These are phyloP conservation scores for Salticus scenicus DNA, from an alignment of 2,888 invertebrate genomes.

Conservation along the genomic window DNA sequence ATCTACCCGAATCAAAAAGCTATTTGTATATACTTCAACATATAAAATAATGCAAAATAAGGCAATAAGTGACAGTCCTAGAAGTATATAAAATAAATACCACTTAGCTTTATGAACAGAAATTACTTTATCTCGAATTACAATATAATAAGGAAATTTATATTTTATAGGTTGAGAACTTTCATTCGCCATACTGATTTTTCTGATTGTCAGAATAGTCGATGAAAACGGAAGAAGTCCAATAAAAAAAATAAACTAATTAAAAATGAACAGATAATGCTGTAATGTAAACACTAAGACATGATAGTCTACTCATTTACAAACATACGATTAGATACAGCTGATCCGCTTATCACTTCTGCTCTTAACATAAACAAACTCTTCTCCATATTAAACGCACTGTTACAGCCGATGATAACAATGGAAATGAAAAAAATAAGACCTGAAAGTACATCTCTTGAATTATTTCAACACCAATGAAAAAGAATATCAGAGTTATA, in stretches of 20 bases:
- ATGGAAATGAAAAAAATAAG: neutral
- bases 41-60: constrained; percentile 60
- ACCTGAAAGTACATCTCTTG: neutral
- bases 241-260: neutral
- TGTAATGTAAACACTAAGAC: neutral
- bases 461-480: neutral
- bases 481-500: neutral
- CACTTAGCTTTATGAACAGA: constrained; percentile 39
- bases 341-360: neutral
- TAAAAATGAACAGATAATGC: neutral
- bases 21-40: constrained; percentile 59
- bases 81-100: constrained; percentile 41
- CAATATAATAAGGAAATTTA: constrained; percentile 39
- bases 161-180: neutral
- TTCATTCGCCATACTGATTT: neutral
- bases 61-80: constrained; percentile 26
- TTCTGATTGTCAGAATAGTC: too few relatives aligned
- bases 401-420: neutral
- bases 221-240: too few relatives aligned
- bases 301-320: neutral
- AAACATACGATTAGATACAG: neutral
- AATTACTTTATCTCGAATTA: constrained; percentile 50
- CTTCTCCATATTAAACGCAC: neutral
- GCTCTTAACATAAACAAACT: neutral
- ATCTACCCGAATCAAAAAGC: constrained; percentile 58